Percentiles rank a stretch among this genome's conserved stretches.
Evolutionary conservation across 2,797 vertebrate species (phyloP).

Genomic region (Mus spretus): DNA sequence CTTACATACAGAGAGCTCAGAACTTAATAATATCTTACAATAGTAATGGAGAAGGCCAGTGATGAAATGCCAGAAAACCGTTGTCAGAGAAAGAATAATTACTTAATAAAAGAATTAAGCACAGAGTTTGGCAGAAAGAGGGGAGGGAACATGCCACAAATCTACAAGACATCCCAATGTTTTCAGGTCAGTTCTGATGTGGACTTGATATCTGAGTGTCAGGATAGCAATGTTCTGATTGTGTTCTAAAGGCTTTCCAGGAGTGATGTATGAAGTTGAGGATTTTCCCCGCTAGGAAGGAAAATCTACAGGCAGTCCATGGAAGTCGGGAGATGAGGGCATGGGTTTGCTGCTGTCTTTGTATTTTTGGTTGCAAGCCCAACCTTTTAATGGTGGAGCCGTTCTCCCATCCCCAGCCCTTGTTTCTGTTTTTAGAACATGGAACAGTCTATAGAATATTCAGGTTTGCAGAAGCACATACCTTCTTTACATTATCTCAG

Average conservation of each 20-base stretch:
- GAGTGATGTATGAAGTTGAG: not conserved
- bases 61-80: constrained; percentile 18
- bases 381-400: not conserved
- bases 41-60: not conserved
- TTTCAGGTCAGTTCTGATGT: not conserved
- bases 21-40: not conserved
- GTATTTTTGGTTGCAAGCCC: not conserved
- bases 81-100: constrained; percentile 45
- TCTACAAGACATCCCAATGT: not conserved
- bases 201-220: constrained; percentile 34
- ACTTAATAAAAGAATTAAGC: constrained; percentile 26
- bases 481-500: not conserved
- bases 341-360: not conserved
- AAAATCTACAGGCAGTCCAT: not conserved
- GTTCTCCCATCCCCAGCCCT: not conserved
- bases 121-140: constrained; percentile 13
- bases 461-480: not conserved
- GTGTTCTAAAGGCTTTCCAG: not conserved
- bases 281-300: not conserved
- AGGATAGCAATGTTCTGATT: not conserved
- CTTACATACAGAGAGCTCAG: not conserved
- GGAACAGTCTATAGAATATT: not conserved
- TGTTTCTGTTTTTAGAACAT: constrained; percentile 14
- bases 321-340: not conserved
- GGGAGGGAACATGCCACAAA: not conserved